These are phyloP conservation scores for Ceratitis capitata DNA, from an alignment of 1,140 invertebrate genomes.

Conservation along the genomic window DNA sequence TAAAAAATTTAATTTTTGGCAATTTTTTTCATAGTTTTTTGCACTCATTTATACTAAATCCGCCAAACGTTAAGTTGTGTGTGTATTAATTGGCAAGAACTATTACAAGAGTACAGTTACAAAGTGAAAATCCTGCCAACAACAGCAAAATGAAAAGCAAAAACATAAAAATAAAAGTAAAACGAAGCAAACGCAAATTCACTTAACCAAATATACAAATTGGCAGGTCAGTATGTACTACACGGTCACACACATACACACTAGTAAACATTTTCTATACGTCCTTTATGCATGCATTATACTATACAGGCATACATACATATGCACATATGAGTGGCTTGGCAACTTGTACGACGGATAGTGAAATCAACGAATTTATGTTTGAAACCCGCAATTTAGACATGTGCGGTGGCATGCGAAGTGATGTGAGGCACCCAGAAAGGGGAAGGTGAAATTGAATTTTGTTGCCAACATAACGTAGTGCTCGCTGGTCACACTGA, in stretches of 20 bases:
- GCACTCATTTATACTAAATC: too few species aligned
- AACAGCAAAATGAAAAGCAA: neutral
- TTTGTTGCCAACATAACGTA: neutral
- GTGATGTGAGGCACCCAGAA: too few species aligned
- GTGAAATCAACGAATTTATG: constrained; percentile 32
- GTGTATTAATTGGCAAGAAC: neutral
- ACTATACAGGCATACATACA: neutral
- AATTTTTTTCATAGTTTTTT: too few species aligned
- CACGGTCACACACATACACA: too few species aligned
- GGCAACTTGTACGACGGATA: neutral
- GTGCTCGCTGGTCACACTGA: neutral
- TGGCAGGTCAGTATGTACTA: neutral
- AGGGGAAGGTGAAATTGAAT: too few species aligned
- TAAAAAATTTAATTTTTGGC: too few species aligned
- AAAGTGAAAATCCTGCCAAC: too few species aligned
- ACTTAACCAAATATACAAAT: constrained; percentile 26
- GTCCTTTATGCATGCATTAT: too few species aligned
- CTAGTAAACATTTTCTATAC: too few species aligned
- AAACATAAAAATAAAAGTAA: neutral
- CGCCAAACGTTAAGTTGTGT: neutral
- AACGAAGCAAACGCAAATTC: neutral
- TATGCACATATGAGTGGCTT: too few species aligned
- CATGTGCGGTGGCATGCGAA: neutral
- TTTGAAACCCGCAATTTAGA: neutral
- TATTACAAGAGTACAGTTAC: neutral